Conservation (phyloP, 1,140 invertebrate genomes). For the Drosophila insularis region DNA sequence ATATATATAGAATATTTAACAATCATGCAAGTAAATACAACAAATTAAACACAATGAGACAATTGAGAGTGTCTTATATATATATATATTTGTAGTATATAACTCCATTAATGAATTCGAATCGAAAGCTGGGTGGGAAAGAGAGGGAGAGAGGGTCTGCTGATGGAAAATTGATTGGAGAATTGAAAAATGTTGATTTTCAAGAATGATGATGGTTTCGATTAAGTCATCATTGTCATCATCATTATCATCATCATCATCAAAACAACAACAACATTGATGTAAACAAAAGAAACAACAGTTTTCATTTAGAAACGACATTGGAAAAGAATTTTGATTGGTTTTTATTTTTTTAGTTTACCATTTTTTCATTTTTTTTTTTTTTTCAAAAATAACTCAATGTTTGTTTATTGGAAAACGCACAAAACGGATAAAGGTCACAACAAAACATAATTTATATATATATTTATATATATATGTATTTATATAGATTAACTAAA, state of each 20-base stretch:
- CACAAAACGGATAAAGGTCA: neutral
- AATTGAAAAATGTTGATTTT: neutral
- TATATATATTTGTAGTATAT: too few species aligned
- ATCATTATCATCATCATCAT: neutral
- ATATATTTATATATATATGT: neutral
- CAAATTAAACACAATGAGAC: too few species aligned
- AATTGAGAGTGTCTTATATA: too few species aligned
- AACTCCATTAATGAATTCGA: too few species aligned
- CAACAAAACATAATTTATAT: too few species aligned
- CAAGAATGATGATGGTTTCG: neutral
- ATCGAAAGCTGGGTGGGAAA: too few species aligned
- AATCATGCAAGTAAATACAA: too few species aligned
- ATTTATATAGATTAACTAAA: slow-evolving; percentile 32
- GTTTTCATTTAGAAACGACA: slow-evolving; percentile 47
- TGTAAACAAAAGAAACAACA: slow-evolving; percentile 32
- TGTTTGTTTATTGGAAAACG: neutral
- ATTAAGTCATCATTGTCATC: too few species aligned
- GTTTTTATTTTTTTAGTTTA: slow-evolving; percentile 37
- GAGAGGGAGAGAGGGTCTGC: too few species aligned
- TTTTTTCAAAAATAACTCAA: neutral
- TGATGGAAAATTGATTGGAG: too few species aligned
- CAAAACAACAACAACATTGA: slow-evolving; percentile 11
- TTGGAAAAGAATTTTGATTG: slow-evolving; percentile 39
- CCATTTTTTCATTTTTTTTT: neutral
- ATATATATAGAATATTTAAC: too few species aligned